Conservation (phyloP, 2,797 vertebrate species). For the Triplophysa bombifrons region DNA sequence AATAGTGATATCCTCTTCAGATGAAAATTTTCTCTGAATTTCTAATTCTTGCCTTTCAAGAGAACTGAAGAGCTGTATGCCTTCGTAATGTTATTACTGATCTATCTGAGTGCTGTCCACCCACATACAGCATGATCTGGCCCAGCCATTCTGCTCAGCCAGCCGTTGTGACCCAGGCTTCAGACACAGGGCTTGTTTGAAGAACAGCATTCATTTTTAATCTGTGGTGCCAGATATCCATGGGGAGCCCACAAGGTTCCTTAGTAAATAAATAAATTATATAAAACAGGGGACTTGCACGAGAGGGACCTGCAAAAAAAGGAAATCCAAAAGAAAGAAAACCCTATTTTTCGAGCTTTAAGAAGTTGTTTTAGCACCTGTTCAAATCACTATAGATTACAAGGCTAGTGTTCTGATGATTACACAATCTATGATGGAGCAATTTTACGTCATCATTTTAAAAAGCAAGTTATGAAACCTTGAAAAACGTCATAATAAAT, state of each 20-base stretch:
- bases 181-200: constrained; percentile 42
- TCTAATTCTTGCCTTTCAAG: not conserved
- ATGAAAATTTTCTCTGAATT: not conserved
- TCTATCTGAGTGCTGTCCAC: constrained; percentile 36
- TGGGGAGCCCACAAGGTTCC: constrained; percentile 39
- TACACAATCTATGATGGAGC: constrained; percentile 29
- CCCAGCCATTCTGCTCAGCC: constrained; percentile 18
- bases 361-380: not conserved
- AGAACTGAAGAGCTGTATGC: constrained; percentile 12
- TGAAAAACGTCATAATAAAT: constrained; percentile 23
- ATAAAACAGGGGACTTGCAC: constrained; percentile 33
- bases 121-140: constrained; percentile 28
- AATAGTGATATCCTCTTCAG: not conserved
- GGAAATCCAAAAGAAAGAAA: no score
- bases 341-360: no score
- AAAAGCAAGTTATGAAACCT: constrained; percentile 34
- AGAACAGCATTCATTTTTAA: constrained; percentile 49
- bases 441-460: constrained; percentile 13
- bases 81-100: constrained; percentile 44
- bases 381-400: constrained; percentile 10
- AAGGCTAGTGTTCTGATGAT: constrained; percentile 11
- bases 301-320: constrained; percentile 17
- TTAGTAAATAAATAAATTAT: constrained; percentile 37
- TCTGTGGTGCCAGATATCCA: constrained; percentile 41
- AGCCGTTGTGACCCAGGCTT: constrained; percentile 28